Evolutionary conservation across 2,888 invertebrate species (phyloP).

Genomic region (Antheraea assamensis): DNA sequence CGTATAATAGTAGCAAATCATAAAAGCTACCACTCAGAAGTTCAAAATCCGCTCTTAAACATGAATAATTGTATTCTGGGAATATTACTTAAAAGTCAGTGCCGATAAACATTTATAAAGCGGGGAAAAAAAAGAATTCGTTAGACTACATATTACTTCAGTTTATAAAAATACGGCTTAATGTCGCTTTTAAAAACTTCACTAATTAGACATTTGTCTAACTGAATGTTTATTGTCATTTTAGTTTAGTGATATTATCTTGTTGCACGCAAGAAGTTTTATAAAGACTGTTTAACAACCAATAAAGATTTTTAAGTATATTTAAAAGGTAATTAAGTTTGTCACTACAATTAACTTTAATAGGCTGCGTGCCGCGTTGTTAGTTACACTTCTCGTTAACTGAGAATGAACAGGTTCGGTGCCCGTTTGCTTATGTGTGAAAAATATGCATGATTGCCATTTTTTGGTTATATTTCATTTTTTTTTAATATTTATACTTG

Average conservation of each 20-base stretch:
- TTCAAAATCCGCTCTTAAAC: too few relatives aligned
- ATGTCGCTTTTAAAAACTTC: not conserved
- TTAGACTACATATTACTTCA: not conserved
- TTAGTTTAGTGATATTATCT: not conserved
- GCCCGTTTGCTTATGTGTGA: not conserved
- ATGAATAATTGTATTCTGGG: too few relatives aligned
- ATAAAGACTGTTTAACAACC: not conserved
- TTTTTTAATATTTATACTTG: too few relatives aligned
- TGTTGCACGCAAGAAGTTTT: not conserved
- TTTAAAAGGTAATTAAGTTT: not conserved
- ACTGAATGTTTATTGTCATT: not conserved
- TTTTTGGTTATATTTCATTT: too few relatives aligned
- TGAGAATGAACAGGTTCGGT: not conserved
- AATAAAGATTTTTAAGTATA: not conserved
- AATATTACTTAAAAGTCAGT: too few relatives aligned
- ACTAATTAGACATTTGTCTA: conserved; percentile 34
- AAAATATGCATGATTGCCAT: too few relatives aligned
- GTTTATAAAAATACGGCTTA: not conserved
- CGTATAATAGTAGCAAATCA: too few relatives aligned
- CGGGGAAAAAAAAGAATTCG: not conserved
- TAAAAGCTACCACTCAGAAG: too few relatives aligned
- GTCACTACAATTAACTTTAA: not conserved
- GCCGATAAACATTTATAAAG: too few relatives aligned
- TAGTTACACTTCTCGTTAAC: not conserved
- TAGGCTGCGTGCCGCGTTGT: not conserved